Evolutionary conservation across 1,140 invertebrate genomes (phyloP).

Genomic region (Ephestia elutella): DNA sequence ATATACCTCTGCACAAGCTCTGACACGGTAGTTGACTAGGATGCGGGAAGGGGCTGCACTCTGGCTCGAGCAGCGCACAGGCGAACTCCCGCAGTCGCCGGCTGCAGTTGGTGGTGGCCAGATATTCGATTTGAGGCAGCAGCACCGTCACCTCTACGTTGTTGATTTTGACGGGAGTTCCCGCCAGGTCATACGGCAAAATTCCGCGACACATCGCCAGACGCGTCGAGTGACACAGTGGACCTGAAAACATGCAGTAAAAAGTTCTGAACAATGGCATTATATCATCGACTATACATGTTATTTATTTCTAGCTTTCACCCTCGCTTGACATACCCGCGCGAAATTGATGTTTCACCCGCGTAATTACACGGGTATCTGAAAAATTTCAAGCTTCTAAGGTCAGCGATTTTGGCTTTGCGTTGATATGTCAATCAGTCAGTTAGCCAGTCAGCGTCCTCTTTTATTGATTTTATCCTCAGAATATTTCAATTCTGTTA

Average conservation of each 20-base stretch:
- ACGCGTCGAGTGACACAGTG: conserved; percentile 65
- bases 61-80: conserved; percentile 79
- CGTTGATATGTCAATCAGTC: too few relatives aligned
- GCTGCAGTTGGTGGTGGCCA: conserved; percentile 78
- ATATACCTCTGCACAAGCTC: conserved; percentile 78
- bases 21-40: conserved; percentile 77
- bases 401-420: too few relatives aligned
- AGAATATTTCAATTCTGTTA: too few relatives aligned
- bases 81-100: conserved; percentile 76
- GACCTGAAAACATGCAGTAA: conserved; percentile 35
- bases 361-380: too few relatives aligned
- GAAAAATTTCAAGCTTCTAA: too few relatives aligned
- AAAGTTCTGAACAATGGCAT: background rate
- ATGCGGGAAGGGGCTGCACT: conserved; percentile 76
- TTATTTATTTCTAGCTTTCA: too few relatives aligned
- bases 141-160: conserved; percentile 59
- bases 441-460: too few relatives aligned
- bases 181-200: conserved; percentile 78
- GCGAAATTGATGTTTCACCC: too few relatives aligned
- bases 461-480: too few relatives aligned
- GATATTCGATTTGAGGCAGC: conserved; percentile 72
- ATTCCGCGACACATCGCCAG: conserved; percentile 75
- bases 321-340: too few relatives aligned
- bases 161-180: conserved; percentile 41
- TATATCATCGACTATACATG: background rate